These are phyloP conservation scores for Apeira syringaria DNA, from an alignment of 2,888 invertebrate species.

Conservation along the genomic window DNA sequence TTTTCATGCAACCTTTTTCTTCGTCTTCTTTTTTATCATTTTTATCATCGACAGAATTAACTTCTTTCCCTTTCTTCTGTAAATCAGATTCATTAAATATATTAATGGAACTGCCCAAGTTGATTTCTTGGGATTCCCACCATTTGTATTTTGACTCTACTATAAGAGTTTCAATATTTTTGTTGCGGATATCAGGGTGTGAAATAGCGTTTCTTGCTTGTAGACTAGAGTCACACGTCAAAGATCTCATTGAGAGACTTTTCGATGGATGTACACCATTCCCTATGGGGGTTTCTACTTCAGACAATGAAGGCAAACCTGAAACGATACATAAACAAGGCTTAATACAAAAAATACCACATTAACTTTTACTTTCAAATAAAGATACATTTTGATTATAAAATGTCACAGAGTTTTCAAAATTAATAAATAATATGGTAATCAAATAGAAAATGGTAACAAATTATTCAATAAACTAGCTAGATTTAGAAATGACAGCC, in stretches of 20 bases:
- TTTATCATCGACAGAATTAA: conserved; percentile 28
- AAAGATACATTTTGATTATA: neutral
- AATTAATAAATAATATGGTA: too few relatives aligned
- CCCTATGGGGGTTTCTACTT: conserved; percentile 36
- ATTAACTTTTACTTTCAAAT: conserved; percentile 23
- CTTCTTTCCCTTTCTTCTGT: conserved; percentile 44
- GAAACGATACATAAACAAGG: too few relatives aligned
- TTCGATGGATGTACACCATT: conserved; percentile 52
- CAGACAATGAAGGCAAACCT: conserved; percentile 49
- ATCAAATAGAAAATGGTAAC: too few relatives aligned
- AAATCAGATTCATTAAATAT: conserved; percentile 74
- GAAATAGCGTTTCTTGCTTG: conserved; percentile 68
- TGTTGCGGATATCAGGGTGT: conserved; percentile 66
- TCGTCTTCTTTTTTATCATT: conserved; percentile 37
- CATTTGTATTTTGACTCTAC: conserved; percentile 69
- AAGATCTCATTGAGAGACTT: conserved; percentile 68
- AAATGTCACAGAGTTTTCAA: too few relatives aligned
- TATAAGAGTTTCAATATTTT: conserved; percentile 45
- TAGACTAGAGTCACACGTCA: conserved; percentile 51
- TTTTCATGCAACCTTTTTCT: conserved; percentile 45
- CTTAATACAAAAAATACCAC: too few relatives aligned
- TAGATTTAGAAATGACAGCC: too few relatives aligned
- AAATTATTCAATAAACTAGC: too few relatives aligned
- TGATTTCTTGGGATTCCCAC: conserved; percentile 84
- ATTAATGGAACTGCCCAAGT: conserved; percentile 84